Base-by-base conservation (phyloP, 2,888 invertebrate species). In the Helobdella robusta region DNA sequence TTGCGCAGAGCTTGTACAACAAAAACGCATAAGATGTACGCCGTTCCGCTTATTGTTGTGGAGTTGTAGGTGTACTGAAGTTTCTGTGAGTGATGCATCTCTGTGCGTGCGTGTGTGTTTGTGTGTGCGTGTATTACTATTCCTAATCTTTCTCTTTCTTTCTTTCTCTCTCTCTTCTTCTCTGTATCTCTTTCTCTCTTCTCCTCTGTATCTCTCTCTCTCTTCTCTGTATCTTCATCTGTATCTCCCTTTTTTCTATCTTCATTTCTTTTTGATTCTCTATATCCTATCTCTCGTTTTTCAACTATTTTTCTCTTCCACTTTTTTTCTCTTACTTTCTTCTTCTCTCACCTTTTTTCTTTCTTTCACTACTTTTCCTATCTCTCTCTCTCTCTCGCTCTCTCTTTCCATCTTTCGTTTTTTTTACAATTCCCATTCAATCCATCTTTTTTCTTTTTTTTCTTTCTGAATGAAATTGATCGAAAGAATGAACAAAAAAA, bases 321-420 rank as follows among this genome's bases (percentile, higher is more conserved):
- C 44, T 44, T 44, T 18, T 54, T 54, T 20, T 54, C 20, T 20
- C 11, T 54, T 20, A 11, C 23, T 11, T 20, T 18, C 15, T 54
- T 54, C 23, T 54, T 67, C 64, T 34, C 54, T 48, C 25, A 59
- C 66, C 15, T 52, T 59, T 64, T 70, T 72, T 40, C 69, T 69
- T 32, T 64, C 65, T 2, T 8, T 59, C 66, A 35, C 64, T 58
- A 35, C 64, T 63, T 30, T 60, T 40, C 8, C 20, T n/a, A 36
- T 59, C 59, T 30, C 58, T 46, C 25, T 60, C 66, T 23, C 63
- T 66, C n/a, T 60, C 44, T 36, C 35, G 28, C 63, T 66, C 63
- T 50, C 64, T 66, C 58, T 50, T 2, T 54, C 32, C 34, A 36
- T 66, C 59, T n/a, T 52, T 44, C 30, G 54, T 34, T 54, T 66